Conservation (phyloP, 37 sponge, comb jelly and placozoan genomes). For the Axinella damicornis region DNA sequence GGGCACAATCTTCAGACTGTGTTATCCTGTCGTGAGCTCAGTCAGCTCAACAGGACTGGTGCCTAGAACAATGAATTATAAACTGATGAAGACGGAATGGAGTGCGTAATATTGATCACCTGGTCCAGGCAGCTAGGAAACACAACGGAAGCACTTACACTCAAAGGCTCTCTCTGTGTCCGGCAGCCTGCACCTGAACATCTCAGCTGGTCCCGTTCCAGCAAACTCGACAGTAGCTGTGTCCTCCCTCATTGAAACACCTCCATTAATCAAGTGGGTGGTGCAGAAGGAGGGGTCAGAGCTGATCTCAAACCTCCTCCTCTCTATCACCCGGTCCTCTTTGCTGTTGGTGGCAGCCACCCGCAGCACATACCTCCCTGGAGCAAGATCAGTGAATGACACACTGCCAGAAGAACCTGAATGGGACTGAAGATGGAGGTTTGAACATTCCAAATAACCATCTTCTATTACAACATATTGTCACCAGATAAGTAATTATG, state of each 20-base stretch:
- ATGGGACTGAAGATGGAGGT: background rate
- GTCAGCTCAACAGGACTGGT: no score
- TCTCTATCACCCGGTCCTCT: background rate
- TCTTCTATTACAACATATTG: no score
- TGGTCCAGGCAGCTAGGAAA: background rate
- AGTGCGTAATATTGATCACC: no score
- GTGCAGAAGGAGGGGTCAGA: background rate
- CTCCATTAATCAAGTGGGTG: slow-evolving; percentile 24
- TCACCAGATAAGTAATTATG: no score
- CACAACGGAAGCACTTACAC: background rate
- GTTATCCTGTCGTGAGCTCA: no score
- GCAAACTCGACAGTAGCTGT: slow-evolving; percentile 15
- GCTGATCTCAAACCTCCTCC: slow-evolving; percentile 12
- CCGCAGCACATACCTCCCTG: background rate
- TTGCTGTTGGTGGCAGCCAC: background rate
- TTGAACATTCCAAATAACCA: background rate
- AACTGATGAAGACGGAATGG: no score
- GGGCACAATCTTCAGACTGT: no score
- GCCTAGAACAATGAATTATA: no score
- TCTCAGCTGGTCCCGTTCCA: slow-evolving; percentile 1
- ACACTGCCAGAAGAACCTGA: slow-evolving; percentile 7
- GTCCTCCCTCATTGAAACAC: background rate
- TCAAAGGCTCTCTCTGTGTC: background rate
- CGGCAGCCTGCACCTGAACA: background rate
- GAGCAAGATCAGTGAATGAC: background rate